Evolutionary conservation across 2,888 invertebrate species (phyloP).

Genomic region (Agrochola litura): DNA sequence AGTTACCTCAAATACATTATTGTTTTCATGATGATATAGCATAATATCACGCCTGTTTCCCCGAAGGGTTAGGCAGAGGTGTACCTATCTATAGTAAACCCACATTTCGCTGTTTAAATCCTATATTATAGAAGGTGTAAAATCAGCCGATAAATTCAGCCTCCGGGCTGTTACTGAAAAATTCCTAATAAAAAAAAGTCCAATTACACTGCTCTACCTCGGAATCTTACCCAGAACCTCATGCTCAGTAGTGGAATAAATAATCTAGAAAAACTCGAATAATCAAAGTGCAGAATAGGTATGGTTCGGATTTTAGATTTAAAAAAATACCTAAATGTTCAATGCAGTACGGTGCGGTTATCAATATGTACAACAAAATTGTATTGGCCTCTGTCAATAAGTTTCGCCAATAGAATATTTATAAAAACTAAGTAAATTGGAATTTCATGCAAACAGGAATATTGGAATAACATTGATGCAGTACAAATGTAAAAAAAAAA

Average conservation of each 20-base stretch:
- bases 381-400: constrained; percentile 11
- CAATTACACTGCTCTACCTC: neutral
- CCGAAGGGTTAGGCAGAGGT: neutral
- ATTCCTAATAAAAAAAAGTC: neutral
- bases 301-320: neutral
- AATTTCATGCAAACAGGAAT: constrained; percentile 1
- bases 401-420: constrained; percentile 10
- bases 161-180: neutral
- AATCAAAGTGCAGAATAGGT: no score
- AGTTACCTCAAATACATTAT: constrained; percentile 65
- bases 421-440: constrained; percentile 3
- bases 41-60: neutral
- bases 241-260: neutral
- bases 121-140: neutral
- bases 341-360: neutral
- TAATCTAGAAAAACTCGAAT: neutral
- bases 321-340: neutral
- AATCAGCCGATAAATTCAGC: neutral
- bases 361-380: neutral
- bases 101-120: neutral
- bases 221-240: neutral
- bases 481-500: neutral
- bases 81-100: neutral
- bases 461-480: neutral
- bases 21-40: neutral